These are phyloP conservation scores for Sardinella longiceps DNA, from an alignment of 2,797 vertebrate species.

Conservation along the genomic window DNA sequence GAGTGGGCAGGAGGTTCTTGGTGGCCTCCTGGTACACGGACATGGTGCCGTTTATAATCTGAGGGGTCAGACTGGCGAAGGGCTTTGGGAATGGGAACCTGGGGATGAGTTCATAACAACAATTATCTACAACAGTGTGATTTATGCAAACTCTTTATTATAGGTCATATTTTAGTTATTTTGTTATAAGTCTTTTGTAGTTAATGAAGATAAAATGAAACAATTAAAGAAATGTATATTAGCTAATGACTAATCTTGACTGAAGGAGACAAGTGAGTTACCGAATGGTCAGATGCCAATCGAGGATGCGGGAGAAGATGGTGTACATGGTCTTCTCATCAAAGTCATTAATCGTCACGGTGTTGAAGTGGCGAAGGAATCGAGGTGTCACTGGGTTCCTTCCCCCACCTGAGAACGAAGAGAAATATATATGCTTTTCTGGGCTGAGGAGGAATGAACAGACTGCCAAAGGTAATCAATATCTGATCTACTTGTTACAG, in stretches of 20 bases:
- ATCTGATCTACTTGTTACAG: background rate
- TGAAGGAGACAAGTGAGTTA: conserved; percentile 55
- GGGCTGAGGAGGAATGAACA: background rate
- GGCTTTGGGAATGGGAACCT: conserved; percentile 82
- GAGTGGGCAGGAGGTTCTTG: conserved; percentile 87
- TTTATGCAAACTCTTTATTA: background rate
- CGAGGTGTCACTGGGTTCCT: conserved; percentile 87
- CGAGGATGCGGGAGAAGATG: conserved; percentile 89
- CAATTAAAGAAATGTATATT: background rate
- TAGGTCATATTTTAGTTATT: background rate
- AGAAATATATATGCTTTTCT: background rate
- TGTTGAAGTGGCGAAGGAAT: conserved; percentile 88
- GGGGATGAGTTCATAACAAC: conserved; percentile 17
- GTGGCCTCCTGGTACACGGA: conserved; percentile 85
- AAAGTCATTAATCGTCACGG: conserved; percentile 89
- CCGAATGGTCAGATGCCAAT: conserved; percentile 87
- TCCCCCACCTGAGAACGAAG: conserved; percentile 79
- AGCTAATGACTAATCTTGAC: background rate
- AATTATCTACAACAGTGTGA: background rate
- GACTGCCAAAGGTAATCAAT: background rate
- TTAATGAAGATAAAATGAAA: background rate
- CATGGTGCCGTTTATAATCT: conserved; percentile 82
- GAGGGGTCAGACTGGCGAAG: conserved; percentile 78
- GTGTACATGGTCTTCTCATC: conserved; percentile 87
- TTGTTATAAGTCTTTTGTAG: background rate